phyloP scores from a whole-genome alignment of 2,113 vertebrate species.

The Labeo rohita region DNA sequence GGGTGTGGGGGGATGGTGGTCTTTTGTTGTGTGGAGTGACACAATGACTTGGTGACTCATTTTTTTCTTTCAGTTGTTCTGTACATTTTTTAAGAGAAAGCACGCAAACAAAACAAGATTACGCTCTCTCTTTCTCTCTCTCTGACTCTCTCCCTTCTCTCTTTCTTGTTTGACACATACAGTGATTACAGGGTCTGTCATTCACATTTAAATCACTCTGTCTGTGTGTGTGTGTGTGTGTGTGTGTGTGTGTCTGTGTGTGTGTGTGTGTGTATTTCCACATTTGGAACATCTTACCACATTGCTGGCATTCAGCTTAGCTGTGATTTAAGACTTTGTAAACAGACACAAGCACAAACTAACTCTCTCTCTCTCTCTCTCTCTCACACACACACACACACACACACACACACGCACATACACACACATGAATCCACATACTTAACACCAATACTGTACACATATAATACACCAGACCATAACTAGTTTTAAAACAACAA shows the following conservation, averaged over 20 bases:
- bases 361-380: not conserved
- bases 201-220: constrained; percentile 80
- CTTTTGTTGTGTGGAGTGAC: constrained; percentile 77
- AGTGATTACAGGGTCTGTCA: constrained; percentile 76
- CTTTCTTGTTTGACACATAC: constrained; percentile 78
- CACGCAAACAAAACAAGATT: constrained; percentile 77
- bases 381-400: constrained; percentile 33
- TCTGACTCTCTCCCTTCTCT: constrained; percentile 70
- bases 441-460: not conserved
- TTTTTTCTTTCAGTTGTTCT: constrained; percentile 69
- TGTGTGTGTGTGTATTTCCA: constrained; percentile 21
- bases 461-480: not conserved
- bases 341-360: constrained; percentile 29
- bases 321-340: constrained; percentile 52
- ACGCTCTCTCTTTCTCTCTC: constrained; percentile 62
- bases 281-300: constrained; percentile 60
- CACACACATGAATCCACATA: constrained; percentile 36
- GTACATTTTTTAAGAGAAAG: constrained; percentile 58
- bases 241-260: constrained; percentile 37
- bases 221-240: constrained; percentile 35
- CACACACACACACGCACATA: constrained; percentile 21
- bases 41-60: constrained; percentile 82
- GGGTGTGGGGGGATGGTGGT: constrained; percentile 68
- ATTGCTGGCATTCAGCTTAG: constrained; percentile 55
- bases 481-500: not conserved